phyloP scores from a whole-genome alignment of 2,888 invertebrate species.

The Heliconius erato region DNA sequence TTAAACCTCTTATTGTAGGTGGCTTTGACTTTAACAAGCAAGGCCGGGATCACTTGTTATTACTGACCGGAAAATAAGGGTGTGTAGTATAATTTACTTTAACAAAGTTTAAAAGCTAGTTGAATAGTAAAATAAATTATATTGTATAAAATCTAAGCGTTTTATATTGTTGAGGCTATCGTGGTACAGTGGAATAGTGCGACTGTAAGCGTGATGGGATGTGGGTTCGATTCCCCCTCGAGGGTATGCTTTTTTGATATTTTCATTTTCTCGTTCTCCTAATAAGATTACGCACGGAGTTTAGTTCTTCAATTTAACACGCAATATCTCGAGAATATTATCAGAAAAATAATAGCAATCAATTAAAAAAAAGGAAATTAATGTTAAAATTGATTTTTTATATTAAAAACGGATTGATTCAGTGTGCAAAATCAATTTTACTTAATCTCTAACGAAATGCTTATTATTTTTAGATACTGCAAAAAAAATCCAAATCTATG shows the following conservation, averaged over 20 bases:
- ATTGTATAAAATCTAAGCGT: too few relatives aligned
- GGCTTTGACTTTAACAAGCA: conserved; percentile 38
- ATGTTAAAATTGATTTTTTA: background rate
- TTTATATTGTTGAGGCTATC: background rate
- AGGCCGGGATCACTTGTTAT: conserved; percentile 39
- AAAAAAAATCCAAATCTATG: background rate
- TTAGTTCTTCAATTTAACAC: too few relatives aligned
- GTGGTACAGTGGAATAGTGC: background rate
- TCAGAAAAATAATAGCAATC: background rate
- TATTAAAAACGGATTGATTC: background rate
- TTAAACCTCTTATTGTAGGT: conserved; percentile 45
- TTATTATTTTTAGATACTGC: background rate
- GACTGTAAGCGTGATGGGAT: background rate
- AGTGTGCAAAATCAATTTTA: background rate
- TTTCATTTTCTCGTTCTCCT: too few relatives aligned
- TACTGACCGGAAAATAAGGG: conserved; percentile 31
- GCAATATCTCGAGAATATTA: too few relatives aligned
- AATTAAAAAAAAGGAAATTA: background rate
- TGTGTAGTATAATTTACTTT: background rate
- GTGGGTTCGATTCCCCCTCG: background rate
- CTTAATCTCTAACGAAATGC: background rate
- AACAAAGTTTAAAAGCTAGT: background rate
- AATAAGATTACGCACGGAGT: too few relatives aligned
- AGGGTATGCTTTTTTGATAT: background rate
- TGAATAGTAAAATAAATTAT: conserved; percentile 4